phyloP scores from a whole-genome alignment of 37 sponge, comb jelly and placozoan species.

The Halichondria panicea region DNA sequence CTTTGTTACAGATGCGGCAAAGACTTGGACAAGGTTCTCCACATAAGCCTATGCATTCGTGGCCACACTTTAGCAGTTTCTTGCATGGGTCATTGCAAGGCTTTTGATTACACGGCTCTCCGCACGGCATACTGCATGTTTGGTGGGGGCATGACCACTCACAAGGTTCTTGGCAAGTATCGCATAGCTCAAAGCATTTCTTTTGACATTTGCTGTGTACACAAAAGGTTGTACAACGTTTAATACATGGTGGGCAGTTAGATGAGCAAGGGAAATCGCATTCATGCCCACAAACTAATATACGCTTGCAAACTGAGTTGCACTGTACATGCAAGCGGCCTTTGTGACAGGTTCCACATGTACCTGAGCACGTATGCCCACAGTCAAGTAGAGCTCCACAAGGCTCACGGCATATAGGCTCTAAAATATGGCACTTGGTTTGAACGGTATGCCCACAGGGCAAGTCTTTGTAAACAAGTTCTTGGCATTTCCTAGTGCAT shows the following conservation, averaged over 20 bases:
- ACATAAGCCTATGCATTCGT: constrained; percentile 81
- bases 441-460: constrained; percentile 80
- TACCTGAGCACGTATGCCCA: constrained; percentile 74
- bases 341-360: constrained; percentile 58
- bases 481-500: constrained; percentile 47
- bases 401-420: too few species aligned
- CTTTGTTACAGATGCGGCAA: constrained; percentile 56
- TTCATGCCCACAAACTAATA: constrained; percentile 79
- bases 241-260: constrained; percentile 72
- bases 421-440: too few species aligned
- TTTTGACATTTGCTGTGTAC: constrained; percentile 72
- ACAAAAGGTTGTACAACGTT: constrained; percentile 73
- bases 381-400: constrained; percentile 55
- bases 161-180: constrained; percentile 75
- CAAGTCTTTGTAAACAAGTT: constrained; percentile 44
- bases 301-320: constrained; percentile 56
- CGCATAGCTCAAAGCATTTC: constrained; percentile 75
- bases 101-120: constrained; percentile 68
- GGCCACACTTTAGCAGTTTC: constrained; percentile 50
- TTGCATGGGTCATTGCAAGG: constrained; percentile 54
- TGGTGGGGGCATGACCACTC: constrained; percentile 70
- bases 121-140: constrained; percentile 64
- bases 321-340: constrained; percentile 83
- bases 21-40: constrained; percentile 72
- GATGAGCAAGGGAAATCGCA: constrained; percentile 71